Percentiles rank a stretch among this genome's conserved stretches.
Evolutionary conservation across 2,113 vertebrate genomes (phyloP).

Genomic region (Hiodon tergisus): DNA sequence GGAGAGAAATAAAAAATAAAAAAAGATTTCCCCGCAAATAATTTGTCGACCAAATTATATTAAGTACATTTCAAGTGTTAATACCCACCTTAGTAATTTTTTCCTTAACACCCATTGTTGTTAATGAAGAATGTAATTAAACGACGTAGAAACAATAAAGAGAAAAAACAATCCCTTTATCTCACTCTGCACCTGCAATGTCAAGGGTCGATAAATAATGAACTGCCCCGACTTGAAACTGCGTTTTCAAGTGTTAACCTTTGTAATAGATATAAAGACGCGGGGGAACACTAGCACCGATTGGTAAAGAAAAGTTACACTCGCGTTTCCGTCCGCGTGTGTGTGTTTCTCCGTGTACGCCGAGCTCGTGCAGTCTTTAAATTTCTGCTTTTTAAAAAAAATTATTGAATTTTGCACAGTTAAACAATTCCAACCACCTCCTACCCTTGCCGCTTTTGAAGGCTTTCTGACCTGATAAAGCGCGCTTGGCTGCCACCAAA

Average conservation of each 20-base stretch:
- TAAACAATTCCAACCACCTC: constrained; percentile 58
- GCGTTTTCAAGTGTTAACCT: constrained; percentile 75
- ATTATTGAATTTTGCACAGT: constrained; percentile 43
- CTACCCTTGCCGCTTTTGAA: constrained; percentile 70
- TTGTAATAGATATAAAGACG: constrained; percentile 65
- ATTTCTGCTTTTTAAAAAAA: constrained; percentile 35
- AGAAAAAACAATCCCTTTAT: constrained; percentile 40
- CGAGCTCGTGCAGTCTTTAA: constrained; percentile 30
- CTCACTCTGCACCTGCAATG: constrained; percentile 81
- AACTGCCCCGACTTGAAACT: constrained; percentile 87
- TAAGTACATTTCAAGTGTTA: neutral
- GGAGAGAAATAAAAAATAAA: neutral
- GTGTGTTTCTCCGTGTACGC: constrained; percentile 24
- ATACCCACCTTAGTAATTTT: constrained; percentile 46
- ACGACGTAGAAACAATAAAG: constrained; percentile 44
- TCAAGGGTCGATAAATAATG: constrained; percentile 90
- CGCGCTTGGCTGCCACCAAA: constrained; percentile 83
- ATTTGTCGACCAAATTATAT: neutral
- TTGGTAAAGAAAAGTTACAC: constrained; percentile 26
- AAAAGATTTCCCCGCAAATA: neutral
- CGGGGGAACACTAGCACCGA: constrained; percentile 26
- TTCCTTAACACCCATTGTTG: constrained; percentile 57
- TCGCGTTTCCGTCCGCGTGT: constrained; percentile 27
- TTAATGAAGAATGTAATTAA: constrained; percentile 38
- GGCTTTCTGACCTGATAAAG: constrained; percentile 79